These are phyloP conservation scores for Temnothorax ravouxi DNA, from an alignment of 2,888 invertebrate species.

Conservation along the genomic window DNA sequence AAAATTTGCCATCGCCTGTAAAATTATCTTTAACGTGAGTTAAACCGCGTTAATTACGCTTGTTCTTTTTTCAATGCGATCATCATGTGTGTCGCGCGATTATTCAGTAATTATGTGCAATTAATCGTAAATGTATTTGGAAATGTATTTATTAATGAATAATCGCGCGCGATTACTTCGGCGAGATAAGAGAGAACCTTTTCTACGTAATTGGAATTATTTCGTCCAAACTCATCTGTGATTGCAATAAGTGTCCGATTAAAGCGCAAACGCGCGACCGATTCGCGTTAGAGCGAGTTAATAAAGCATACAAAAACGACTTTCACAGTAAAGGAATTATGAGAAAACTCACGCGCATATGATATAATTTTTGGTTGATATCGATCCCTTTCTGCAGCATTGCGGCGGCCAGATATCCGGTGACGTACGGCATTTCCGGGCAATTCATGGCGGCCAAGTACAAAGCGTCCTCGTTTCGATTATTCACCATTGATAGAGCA, in stretches of 20 bases:
- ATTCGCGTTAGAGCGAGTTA: neutral
- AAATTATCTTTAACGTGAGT: neutral
- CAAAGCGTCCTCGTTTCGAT: conserved; percentile 80
- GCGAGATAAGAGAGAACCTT: neutral
- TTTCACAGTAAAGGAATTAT: neutral
- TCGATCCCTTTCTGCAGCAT: conserved; percentile 79
- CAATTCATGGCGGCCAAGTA: conserved; percentile 81
- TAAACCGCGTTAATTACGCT: neutral
- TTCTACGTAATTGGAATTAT: conserved; percentile 11
- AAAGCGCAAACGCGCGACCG: neutral
- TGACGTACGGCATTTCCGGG: conserved; percentile 78
- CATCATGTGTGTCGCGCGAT: neutral
- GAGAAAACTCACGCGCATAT: conserved; percentile 71
- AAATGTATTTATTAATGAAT: conserved; percentile 14
- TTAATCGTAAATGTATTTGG: neutral
- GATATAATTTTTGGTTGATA: conserved; percentile 78
- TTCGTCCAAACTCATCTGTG: neutral
- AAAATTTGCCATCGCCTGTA: neutral
- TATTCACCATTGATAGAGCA: conserved; percentile 76
- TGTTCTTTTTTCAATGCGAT: neutral
- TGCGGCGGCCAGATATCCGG: conserved; percentile 81
- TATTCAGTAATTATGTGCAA: neutral
- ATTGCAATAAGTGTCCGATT: neutral
- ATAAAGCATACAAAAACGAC: neutral
- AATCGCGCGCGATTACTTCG: neutral